Conservation (phyloP, 2,888 invertebrate species). For the Dryobotodes eremita region DNA sequence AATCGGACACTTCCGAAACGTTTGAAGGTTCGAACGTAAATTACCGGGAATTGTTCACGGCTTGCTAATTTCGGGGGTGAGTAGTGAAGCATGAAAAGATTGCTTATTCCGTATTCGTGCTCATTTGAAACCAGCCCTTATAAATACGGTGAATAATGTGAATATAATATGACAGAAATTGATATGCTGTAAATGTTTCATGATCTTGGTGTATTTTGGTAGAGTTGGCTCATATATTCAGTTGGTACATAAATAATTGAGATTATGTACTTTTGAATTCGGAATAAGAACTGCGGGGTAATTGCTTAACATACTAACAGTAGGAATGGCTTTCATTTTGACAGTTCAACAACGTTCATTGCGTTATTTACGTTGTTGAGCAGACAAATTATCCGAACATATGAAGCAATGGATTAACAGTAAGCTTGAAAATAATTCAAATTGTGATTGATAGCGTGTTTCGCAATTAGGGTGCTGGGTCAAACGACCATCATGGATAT, state of each 20-base stretch:
- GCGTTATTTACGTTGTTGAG: too few relatives aligned
- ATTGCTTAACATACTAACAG: too few relatives aligned
- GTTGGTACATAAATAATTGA: background rate
- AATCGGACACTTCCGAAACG: slow-evolving; percentile 56
- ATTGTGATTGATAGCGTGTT: too few relatives aligned
- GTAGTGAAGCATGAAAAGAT: slow-evolving; percentile 68
- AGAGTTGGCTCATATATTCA: background rate
- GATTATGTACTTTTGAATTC: background rate
- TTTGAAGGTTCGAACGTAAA: slow-evolving; percentile 61
- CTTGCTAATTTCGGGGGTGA: slow-evolving; percentile 63
- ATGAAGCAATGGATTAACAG: too few relatives aligned
- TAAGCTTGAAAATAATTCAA: too few relatives aligned
- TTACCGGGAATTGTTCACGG: slow-evolving; percentile 62
- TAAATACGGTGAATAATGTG: slow-evolving; percentile 46
- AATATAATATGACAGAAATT: slow-evolving; percentile 33
- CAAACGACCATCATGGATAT: background rate
- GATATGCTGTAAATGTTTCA: slow-evolving; percentile 29
- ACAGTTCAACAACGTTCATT: too few relatives aligned
- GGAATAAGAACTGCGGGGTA: background rate
- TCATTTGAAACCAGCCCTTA: slow-evolving; percentile 63
- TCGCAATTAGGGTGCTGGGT: too few relatives aligned
- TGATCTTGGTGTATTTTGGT: slow-evolving; percentile 25
- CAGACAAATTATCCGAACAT: too few relatives aligned
- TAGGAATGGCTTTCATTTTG: too few relatives aligned
- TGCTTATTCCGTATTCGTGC: slow-evolving; percentile 71